Percentiles rank a stretch among this genome's conserved stretches.
These are phyloP conservation scores for human (Homo sapiens) DNA, from an alignment of 2,113 vertebrate species.

Conservation along the genomic window GRCh38 chrX:2159501-2160000, in stretches of 20 bases:
- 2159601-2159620: no score
- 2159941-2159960: rapidly evolving
- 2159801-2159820: rapidly evolving
- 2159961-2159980: rapidly evolving
- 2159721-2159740: neutral
- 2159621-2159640: no score
- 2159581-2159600: neutral
- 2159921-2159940: neutral
- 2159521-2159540: no score
- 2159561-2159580: neutral
- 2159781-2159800: rapidly evolving
- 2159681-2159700: rapidly evolving
- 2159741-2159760: neutral
- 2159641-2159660: no score
- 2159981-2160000: no score
- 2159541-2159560: neutral
- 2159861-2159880: rapidly evolving
- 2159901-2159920: rapidly evolving
- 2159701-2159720: rapidly evolving
- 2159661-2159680: rapidly evolving
- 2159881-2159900: no score
- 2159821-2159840: rapidly evolving
- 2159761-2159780: neutral
- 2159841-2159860: rapidly evolving
- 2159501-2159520: neutral